Percentiles rank a stretch among this genome's conserved stretches.
phyloP scores from a whole-genome alignment of 1,140 invertebrate genomes.

The Doryteuthis pealeii region DNA sequence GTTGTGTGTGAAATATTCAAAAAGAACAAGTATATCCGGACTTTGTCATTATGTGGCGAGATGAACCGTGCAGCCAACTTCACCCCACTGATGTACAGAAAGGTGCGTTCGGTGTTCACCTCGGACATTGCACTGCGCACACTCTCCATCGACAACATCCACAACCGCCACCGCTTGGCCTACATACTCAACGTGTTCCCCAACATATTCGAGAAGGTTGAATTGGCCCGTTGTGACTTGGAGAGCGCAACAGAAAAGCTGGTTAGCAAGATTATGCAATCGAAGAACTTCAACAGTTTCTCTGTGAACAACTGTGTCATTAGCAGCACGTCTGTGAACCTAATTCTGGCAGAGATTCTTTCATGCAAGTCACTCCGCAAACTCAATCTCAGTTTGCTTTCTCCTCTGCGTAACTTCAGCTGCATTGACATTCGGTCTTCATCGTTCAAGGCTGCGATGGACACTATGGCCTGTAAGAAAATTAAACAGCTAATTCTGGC shows the following conservation, averaged over 20 bases:
- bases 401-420: constrained; percentile 24
- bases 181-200: constrained; percentile 34
- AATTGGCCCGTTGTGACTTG: constrained; percentile 28
- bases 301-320: constrained; percentile 29
- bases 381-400: constrained; percentile 27
- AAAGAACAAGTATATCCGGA: constrained; percentile 23
- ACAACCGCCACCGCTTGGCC: constrained; percentile 29
- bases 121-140: constrained; percentile 8
- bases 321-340: constrained; percentile 14
- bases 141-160: constrained; percentile 30
- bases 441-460: constrained; percentile 23
- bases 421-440: constrained; percentile 23
- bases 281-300: constrained; percentile 19
- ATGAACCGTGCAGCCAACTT: constrained; percentile 34
- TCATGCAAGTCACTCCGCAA: constrained; percentile 6
- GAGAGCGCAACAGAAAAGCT: constrained; percentile 21
- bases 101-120: constrained; percentile 20
- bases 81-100: constrained; percentile 18
- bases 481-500: constrained; percentile 21
- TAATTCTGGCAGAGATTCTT: constrained; percentile 5
- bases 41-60: constrained; percentile 28
- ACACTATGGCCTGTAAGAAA: constrained; percentile 8
- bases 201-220: constrained; percentile 22
- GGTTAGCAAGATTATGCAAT: constrained; percentile 17
- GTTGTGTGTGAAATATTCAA: constrained; percentile 33